These are phyloP conservation scores for Xiphophorus hellerii DNA, from an alignment of 2,113 vertebrate genomes.

Conservation along the genomic window DNA sequence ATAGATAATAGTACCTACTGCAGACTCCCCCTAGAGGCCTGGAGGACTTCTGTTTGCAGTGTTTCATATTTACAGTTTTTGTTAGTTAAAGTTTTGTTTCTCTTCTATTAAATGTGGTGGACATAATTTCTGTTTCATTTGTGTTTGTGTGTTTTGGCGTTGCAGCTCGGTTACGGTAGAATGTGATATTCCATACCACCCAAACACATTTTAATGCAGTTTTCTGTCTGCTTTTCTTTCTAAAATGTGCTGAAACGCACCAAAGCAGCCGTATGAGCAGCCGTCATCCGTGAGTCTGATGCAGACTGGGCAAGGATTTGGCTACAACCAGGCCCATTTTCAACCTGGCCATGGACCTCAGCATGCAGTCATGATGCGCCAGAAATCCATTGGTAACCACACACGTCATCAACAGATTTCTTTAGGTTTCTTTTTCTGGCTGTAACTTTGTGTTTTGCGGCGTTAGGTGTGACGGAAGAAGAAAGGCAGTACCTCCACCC, in stretches of 20 bases:
- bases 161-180: no score
- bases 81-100: no score
- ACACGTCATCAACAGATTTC: background rate
- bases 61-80: no score
- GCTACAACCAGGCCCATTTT: constrained; percentile 87
- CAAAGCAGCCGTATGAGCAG: constrained; percentile 84
- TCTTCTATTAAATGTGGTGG: no score
- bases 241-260: constrained; percentile 38
- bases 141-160: no score
- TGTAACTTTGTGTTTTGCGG: constrained; percentile 33
- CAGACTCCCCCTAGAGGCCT: no score
- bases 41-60: no score
- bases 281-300: constrained; percentile 79
- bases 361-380: constrained; percentile 87
- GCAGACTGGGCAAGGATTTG: constrained; percentile 80
- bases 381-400: constrained; percentile 90
- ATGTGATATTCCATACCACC: background rate
- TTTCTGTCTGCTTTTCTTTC: constrained; percentile 8
- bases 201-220: constrained; percentile 13
- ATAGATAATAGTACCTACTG: no score
- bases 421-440: background rate
- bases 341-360: constrained; percentile 84
- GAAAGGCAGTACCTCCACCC: constrained; percentile 89
- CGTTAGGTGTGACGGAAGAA: constrained; percentile 87
- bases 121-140: no score